Conservation (phyloP, 2,888 invertebrate species). For the Strigamia transsilvanica region DNA sequence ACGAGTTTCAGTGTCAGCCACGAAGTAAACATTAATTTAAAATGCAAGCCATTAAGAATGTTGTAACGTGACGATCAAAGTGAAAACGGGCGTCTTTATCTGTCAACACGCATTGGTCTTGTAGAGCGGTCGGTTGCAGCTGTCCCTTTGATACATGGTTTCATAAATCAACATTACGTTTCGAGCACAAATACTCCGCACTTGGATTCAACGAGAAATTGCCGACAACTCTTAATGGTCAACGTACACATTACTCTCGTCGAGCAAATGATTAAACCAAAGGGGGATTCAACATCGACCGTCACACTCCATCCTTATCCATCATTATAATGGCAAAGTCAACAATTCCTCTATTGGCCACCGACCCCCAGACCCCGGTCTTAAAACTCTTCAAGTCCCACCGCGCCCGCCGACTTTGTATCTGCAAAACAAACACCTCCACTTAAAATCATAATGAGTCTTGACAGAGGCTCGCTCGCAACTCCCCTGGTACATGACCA, state of each 20-base stretch:
- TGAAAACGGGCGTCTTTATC: constrained; percentile 33
- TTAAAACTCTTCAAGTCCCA: neutral
- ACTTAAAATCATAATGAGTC: constrained; percentile 14
- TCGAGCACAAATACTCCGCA: constrained; percentile 46
- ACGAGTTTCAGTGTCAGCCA: neutral
- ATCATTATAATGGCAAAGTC: constrained; percentile 32
- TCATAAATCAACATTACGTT: constrained; percentile 47
- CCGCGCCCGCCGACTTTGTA: neutral
- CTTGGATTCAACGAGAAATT: constrained; percentile 27
- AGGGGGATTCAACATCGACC: constrained; percentile 26
- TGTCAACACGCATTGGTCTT: constrained; percentile 43
- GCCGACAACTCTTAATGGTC: constrained; percentile 45
- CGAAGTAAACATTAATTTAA: neutral
- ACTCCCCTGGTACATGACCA: neutral
- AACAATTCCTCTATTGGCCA: neutral
- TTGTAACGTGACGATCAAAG: constrained; percentile 6
- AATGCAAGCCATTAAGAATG: neutral
- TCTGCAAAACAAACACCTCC: neutral
- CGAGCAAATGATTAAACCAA: constrained; percentile 43
- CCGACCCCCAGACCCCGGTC: neutral
- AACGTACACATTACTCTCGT: constrained; percentile 26
- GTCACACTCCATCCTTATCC: neutral
- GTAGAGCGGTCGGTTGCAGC: constrained; percentile 27
- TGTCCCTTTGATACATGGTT: constrained; percentile 46
- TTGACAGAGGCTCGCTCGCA: neutral